A percentile compares a stretch with the other conserved stretches of the same genome.
phyloP scores from a whole-genome alignment of 2,797 vertebrate genomes.

The Moxostoma hubbsi region DNA sequence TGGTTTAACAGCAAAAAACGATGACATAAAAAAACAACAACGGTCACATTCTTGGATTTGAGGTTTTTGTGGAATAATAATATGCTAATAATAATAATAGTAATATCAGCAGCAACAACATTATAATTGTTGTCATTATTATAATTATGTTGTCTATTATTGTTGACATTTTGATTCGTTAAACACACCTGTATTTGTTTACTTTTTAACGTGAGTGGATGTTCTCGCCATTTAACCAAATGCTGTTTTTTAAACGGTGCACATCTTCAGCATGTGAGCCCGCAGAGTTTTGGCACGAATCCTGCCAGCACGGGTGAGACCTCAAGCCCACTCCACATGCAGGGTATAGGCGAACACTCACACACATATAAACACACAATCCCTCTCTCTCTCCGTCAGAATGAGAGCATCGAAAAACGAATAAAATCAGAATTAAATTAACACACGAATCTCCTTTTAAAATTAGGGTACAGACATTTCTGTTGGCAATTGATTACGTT shows the following conservation, averaged over 20 bases:
- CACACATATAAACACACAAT: neutral
- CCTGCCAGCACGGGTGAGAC: constrained; percentile 55
- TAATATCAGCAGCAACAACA: neutral
- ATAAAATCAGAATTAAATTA: neutral
- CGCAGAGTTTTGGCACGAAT: constrained; percentile 39
- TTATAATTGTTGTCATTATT: neutral
- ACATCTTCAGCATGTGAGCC: constrained; percentile 28
- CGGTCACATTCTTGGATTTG: no score
- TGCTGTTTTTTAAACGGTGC: constrained; percentile 16
- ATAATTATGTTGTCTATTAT: neutral
- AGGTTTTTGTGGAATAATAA: no score
- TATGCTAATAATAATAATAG: neutral
- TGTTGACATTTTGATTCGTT: neutral
- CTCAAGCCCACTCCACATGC: constrained; percentile 46
- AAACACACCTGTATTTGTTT: neutral
- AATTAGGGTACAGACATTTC: no score
- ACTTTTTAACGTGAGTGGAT: neutral
- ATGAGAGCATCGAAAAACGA: neutral
- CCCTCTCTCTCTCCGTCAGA: neutral
- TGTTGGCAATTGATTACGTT: no score
- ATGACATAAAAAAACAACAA: neutral
- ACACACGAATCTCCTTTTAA: no score
- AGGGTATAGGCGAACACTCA: neutral
- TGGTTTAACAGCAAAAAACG: neutral
- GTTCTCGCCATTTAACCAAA: constrained; percentile 2